phyloP scores from a whole-genome alignment of 2,113 vertebrate species.

The Pygoscelis adeliae region DNA sequence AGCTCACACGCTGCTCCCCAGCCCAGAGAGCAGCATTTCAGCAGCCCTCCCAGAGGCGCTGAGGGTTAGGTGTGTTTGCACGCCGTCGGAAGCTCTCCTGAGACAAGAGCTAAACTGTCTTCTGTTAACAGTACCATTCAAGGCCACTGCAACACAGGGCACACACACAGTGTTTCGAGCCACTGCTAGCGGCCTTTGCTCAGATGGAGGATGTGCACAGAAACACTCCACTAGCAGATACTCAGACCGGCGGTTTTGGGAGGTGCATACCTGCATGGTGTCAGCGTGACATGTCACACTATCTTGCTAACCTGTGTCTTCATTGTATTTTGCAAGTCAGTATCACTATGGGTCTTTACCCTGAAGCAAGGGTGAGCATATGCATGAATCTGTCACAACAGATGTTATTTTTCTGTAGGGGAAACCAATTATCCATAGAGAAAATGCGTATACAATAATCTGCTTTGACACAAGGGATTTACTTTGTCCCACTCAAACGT shows the following conservation, averaged over 20 bases:
- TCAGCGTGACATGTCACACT: neutral
- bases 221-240: neutral
- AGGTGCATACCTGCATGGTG: slow-evolving; percentile 8
- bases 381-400: neutral
- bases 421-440: slow-evolving; percentile 10
- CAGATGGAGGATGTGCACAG: neutral
- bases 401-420: neutral
- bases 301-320: neutral
- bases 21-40: neutral
- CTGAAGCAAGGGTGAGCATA: neutral
- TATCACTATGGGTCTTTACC: neutral
- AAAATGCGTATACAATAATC: slow-evolving; percentile 1
- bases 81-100: neutral
- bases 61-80: neutral
- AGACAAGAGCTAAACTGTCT: accelerated
- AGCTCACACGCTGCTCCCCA: neutral
- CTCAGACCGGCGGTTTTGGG: neutral
- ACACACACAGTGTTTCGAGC: accelerated
- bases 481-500: slow-evolving; percentile 23
- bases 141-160: neutral
- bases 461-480: slow-evolving; percentile 43
- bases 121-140: accelerated
- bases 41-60: accelerated
- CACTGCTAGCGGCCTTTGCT: neutral
- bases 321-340: neutral